Percentiles rank a stretch among this genome's conserved stretches.
phyloP scores from a whole-genome alignment of 92 coral and sea anemone genomes.

The Plumapathes pennacea region DNA sequence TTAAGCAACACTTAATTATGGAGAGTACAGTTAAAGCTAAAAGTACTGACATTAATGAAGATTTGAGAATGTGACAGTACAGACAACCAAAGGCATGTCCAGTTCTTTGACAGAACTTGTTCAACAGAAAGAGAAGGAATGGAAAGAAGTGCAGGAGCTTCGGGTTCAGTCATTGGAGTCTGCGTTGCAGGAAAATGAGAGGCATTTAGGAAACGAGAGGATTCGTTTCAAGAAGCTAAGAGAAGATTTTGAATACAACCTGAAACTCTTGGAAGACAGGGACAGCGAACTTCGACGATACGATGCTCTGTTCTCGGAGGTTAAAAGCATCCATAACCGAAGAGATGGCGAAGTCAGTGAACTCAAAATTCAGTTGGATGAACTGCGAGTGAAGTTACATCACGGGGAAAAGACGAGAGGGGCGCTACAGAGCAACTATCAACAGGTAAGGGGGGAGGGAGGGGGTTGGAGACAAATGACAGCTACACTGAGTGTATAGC shows the following conservation, averaged over 20 bases:
- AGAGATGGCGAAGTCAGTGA: constrained; percentile 90
- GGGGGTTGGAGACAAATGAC: too few relatives aligned
- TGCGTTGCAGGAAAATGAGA: constrained; percentile 70
- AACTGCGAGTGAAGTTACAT: constrained; percentile 58
- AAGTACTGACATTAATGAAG: background rate
- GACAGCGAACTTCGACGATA: constrained; percentile 82
- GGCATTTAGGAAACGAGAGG: constrained; percentile 69
- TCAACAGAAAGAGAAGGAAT: constrained; percentile 91
- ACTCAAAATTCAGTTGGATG: constrained; percentile 82
- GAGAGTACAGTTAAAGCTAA: too few relatives aligned
- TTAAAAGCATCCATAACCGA: constrained; percentile 51
- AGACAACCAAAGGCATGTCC: too few relatives aligned
- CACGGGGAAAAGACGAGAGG: constrained; percentile 78
- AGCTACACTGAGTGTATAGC: too few relatives aligned
- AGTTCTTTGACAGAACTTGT: constrained; percentile 65
- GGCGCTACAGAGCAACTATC: constrained; percentile 81
- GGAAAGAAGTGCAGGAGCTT: constrained; percentile 86
- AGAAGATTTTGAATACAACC: constrained; percentile 94
- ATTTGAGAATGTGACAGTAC: too few relatives aligned
- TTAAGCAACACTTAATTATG: too few relatives aligned
- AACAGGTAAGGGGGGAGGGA: too few relatives aligned
- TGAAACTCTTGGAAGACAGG: constrained; percentile 78
- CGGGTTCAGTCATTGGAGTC: constrained; percentile 64
- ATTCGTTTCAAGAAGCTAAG: constrained; percentile 81
- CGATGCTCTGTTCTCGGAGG: constrained; percentile 71